Conservation (phyloP, 2,113 vertebrate species). For the Peromyscus californicus region DNA sequence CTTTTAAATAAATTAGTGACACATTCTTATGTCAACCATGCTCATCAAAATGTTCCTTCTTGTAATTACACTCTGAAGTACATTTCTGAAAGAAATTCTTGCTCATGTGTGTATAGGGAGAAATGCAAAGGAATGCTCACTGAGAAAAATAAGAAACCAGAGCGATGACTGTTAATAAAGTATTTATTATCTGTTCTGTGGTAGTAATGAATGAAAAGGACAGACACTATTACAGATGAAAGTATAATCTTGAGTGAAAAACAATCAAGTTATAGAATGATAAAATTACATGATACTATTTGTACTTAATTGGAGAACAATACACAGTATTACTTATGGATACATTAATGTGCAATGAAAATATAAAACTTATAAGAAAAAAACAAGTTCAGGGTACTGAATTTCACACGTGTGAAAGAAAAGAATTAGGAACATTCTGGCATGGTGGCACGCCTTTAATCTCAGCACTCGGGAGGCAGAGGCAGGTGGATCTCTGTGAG, state of each 20-base stretch:
- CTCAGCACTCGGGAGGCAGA: not conserved
- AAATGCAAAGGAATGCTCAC: not conserved
- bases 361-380: not conserved
- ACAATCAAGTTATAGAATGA: not conserved
- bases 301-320: not conserved
- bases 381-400: not conserved
- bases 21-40: not conserved
- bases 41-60: constrained; percentile 19
- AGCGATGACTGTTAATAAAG: not conserved
- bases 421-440: not conserved
- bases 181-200: not conserved
- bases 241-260: constrained; percentile 15
- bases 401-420: not conserved
- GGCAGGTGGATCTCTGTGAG: not conserved
- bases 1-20: constrained; percentile 10
- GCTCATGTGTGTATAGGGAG: not conserved
- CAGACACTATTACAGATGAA: not conserved
- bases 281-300: constrained; percentile 3
- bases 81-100: not conserved
- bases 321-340: not conserved
- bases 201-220: not conserved
- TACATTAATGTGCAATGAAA: not conserved
- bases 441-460: not conserved
- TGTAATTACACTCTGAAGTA: not conserved
- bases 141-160: not conserved